A percentile compares a stretch with the other conserved stretches of the same genome.
phyloP scores from a whole-genome alignment of 1,140 invertebrate genomes.

The Neelides sp. region DNA sequence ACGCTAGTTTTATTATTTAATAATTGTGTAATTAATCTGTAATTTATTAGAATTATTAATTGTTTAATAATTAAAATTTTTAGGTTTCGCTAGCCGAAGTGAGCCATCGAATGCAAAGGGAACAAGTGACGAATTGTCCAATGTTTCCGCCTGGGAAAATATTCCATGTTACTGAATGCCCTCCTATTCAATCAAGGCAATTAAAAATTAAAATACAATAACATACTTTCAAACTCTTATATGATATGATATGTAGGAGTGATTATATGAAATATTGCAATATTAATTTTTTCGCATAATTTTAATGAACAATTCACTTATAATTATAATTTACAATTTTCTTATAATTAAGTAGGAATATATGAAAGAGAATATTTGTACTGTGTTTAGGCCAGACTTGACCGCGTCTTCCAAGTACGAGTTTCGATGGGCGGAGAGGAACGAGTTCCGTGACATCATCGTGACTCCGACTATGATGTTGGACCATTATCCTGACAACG shows the following conservation, averaged over 20 bases:
- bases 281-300: conserved; percentile 51
- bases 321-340: neutral
- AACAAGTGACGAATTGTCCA: conserved; percentile 23
- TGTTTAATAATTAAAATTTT: conserved; percentile 1
- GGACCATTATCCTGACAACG: conserved; percentile 37
- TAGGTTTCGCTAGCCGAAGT: conserved; percentile 31
- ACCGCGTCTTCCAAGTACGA: conserved; percentile 29
- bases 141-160: conserved; percentile 30
- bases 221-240: too few species aligned
- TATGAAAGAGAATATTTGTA: too few species aligned
- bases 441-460: conserved; percentile 36
- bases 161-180: conserved; percentile 23
- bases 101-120: conserved; percentile 22
- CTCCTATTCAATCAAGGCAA: conserved; percentile 25
- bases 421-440: conserved; percentile 34
- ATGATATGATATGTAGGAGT: too few species aligned
- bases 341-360: neutral
- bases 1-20: neutral
- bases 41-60: neutral
- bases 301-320: neutral
- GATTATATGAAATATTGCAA: too few species aligned
- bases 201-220: conserved; percentile 34
- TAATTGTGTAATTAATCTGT: neutral
- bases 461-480: conserved; percentile 38
- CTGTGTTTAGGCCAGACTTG: conserved; percentile 23